These are phyloP conservation scores for Hiodon tergisus DNA, from an alignment of 2,113 vertebrate species.

Conservation along the genomic window DNA sequence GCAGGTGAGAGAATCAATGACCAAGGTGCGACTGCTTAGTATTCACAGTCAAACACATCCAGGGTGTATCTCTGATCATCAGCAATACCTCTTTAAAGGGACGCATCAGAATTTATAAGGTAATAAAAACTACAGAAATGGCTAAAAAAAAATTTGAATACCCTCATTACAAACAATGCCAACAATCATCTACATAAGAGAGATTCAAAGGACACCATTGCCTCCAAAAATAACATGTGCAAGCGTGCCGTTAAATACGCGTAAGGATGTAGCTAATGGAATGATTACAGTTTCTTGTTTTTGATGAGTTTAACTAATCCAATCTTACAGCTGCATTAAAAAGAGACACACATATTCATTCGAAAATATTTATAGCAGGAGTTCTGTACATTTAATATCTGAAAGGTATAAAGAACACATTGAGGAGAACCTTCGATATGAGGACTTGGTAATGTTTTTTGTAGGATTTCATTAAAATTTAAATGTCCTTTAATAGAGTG, in stretches of 20 bases:
- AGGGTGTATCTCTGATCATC: no score
- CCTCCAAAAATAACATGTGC: not conserved
- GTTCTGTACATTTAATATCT: conserved; percentile 59
- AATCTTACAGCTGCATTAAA: no score
- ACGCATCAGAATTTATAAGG: no score
- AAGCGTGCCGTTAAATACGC: not conserved
- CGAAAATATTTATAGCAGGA: conserved; percentile 63
- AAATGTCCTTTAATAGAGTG: not conserved
- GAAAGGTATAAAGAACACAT: conserved; percentile 58
- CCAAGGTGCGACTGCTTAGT: no score
- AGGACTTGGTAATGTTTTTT: no score
- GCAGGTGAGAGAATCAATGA: no score
- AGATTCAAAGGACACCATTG: not conserved
- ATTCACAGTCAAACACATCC: no score
- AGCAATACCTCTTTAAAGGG: no score
- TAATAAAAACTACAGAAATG: no score
- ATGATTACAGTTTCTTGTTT: conserved; percentile 31
- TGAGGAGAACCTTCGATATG: conserved; percentile 35
- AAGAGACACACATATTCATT: conserved; percentile 39
- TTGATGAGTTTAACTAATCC: conserved; percentile 10
- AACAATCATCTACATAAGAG: not conserved
- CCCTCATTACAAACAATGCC: not conserved
- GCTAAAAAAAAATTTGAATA: no score
- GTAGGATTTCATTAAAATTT: not conserved
- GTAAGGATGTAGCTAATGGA: conserved; percentile 44